Conservation (phyloP, 2,797 vertebrate species). For the Nasua narica region DNA sequence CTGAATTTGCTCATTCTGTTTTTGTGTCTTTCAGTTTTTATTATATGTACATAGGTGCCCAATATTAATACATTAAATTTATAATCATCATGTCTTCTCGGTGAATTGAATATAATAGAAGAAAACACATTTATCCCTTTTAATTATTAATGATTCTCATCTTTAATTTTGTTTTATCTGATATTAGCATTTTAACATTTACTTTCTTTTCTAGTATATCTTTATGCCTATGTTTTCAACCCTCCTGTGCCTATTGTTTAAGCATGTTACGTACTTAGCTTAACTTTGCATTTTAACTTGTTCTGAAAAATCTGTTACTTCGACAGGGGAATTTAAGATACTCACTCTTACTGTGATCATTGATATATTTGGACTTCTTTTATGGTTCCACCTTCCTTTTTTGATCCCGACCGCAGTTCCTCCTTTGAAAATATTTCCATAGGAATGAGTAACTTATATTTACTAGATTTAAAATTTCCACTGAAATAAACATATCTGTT, state of each 20-base stretch:
- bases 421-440: not conserved
- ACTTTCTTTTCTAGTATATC: not conserved
- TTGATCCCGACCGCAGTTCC: not conserved
- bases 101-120: not conserved
- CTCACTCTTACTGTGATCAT: not conserved
- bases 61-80: not conserved
- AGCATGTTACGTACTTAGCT: not conserved
- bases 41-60: not conserved
- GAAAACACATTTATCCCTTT: not conserved
- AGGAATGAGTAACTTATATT: not conserved
- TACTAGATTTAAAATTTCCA: not conserved
- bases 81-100: not conserved
- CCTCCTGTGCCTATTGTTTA: not conserved
- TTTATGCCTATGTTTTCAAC: not conserved
- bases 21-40: not conserved
- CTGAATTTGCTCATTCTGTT: not conserved
- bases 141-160: not conserved
- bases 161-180: conserved; percentile 3
- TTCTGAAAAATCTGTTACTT: not conserved
- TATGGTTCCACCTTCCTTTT: not conserved
- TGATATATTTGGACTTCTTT: not conserved
- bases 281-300: not conserved
- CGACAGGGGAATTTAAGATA: not conserved
- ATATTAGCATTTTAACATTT: not conserved
- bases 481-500: not conserved